These are phyloP conservation scores for Liposcelis brunnea DNA, from an alignment of 2,888 invertebrate genomes.

Conservation along the genomic window DNA sequence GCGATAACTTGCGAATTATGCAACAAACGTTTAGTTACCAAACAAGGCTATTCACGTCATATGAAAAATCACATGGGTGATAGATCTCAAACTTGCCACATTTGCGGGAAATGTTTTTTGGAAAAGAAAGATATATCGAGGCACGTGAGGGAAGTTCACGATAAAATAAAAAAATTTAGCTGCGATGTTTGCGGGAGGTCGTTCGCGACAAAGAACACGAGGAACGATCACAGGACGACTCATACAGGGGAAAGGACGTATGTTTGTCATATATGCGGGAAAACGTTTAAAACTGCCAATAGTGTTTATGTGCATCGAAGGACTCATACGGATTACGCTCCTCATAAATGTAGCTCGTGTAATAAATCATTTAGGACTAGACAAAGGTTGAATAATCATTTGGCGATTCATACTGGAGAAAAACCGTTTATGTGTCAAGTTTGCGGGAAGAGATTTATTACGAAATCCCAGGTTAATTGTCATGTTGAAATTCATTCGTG, in stretches of 20 bases:
- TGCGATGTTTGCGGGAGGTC: conserved; percentile 15
- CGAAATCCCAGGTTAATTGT: conserved; percentile 18
- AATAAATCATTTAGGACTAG: conserved; percentile 23
- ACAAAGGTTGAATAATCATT: no score
- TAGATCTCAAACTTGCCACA: conserved; percentile 8
- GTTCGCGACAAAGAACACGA: conserved; percentile 14
- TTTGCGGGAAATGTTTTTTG: conserved; percentile 10
- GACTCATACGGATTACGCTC: conserved; percentile 13
- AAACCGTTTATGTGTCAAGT: conserved; percentile 26
- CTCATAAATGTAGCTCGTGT: conserved; percentile 23
- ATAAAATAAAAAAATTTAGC: no score
- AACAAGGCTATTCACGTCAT: neutral
- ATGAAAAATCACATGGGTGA: neutral
- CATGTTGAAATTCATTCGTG: conserved; percentile 30
- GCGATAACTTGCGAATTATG: no score
- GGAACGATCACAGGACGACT: conserved; percentile 17
- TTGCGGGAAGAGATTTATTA: conserved; percentile 26
- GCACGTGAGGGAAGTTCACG: conserved; percentile 1
- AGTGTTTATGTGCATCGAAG: conserved; percentile 15
- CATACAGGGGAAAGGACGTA: conserved; percentile 29
- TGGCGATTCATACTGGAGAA: conserved; percentile 11
- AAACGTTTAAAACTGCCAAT: conserved; percentile 24
- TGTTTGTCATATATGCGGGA: conserved; percentile 26
- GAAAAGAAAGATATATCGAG: neutral
- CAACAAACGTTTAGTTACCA: no score